A percentile compares a stretch with the other conserved stretches of the same genome.
phyloP scores from a whole-genome alignment of 2,797 vertebrate genomes.

The Neosilurus mollespiculum region DNA sequence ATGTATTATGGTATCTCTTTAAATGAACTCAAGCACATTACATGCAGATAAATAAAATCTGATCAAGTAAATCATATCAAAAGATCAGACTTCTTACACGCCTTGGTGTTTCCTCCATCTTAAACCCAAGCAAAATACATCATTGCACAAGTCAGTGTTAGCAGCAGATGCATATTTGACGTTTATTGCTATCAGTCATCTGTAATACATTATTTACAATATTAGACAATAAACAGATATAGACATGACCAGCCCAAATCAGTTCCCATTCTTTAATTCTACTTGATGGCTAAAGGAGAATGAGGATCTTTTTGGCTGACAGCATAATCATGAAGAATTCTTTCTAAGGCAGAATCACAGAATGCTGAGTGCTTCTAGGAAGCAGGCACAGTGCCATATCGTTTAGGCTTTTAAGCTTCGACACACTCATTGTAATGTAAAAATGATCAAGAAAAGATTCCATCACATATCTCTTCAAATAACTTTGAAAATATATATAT shows the following conservation, averaged over 20 bases:
- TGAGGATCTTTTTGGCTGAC: slow-evolving; percentile 22
- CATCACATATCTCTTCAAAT: slow-evolving; percentile 61
- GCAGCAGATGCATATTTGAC: slow-evolving; percentile 78
- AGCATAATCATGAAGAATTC: not conserved
- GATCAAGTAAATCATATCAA: too few relatives aligned
- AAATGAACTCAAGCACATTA: not conserved
- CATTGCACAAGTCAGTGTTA: slow-evolving; percentile 46
- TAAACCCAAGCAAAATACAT: not conserved
- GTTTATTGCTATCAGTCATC: slow-evolving; percentile 80
- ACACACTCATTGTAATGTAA: slow-evolving; percentile 60
- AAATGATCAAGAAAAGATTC: slow-evolving; percentile 57
- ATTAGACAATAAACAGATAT: slow-evolving; percentile 59
- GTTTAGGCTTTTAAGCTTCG: slow-evolving; percentile 60
- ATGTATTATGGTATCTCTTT: not conserved
- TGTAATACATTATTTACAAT: slow-evolving; percentile 59
- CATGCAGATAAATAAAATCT: not conserved
- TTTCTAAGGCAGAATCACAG: slow-evolving; percentile 36
- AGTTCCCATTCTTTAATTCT: slow-evolving; percentile 49
- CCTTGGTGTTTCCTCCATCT: not conserved
- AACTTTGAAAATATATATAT: slow-evolving; percentile 67
- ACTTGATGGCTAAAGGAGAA: slow-evolving; percentile 55
- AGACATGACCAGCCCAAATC: slow-evolving; percentile 37
- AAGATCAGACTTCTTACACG: not conserved
- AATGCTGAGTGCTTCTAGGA: slow-evolving; percentile 46
- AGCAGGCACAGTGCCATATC: slow-evolving; percentile 78